Percentiles rank a stretch among this genome's conserved stretches.
These are phyloP conservation scores for Calliopum simillimum DNA, from an alignment of 2,888 invertebrate species.

Conservation along the genomic window DNA sequence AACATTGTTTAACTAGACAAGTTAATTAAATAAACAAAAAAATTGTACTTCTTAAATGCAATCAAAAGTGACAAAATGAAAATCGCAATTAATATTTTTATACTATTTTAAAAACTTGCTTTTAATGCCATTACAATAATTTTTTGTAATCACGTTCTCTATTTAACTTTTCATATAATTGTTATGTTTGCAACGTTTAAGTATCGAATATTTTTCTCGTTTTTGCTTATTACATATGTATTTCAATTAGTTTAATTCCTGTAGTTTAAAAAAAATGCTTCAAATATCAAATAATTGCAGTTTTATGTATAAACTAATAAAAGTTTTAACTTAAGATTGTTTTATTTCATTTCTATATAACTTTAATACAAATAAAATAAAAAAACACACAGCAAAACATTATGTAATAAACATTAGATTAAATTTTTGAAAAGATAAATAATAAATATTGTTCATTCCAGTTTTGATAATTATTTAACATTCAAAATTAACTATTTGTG, in stretches of 20 bases:
- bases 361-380: too few species aligned
- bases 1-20: not conserved
- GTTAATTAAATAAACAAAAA: not conserved
- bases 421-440: too few species aligned
- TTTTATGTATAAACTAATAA: too few species aligned
- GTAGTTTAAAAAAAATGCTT: conserved; percentile 7
- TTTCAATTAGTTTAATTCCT: not conserved
- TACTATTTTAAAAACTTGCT: not conserved
- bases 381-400: too few species aligned
- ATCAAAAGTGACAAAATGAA: not conserved
- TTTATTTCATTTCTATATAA: too few species aligned
- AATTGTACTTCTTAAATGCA: not conserved
- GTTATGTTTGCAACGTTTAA: not conserved
- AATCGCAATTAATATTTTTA: not conserved
- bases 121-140: conserved; percentile 16
- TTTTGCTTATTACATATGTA: not conserved
- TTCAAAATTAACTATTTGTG: not conserved
- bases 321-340: too few species aligned
- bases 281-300: not conserved
- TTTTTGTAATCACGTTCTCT: not conserved
- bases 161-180: not conserved
- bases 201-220: not conserved
- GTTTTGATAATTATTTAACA: conserved; percentile 11
- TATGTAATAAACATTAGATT: too few species aligned
- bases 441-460: too few species aligned